Evolutionary conservation across 2,888 invertebrate genomes (phyloP), one percentile per base, ranked within the genome.

Genomic region (Eupelmus urozonus): DNA sequence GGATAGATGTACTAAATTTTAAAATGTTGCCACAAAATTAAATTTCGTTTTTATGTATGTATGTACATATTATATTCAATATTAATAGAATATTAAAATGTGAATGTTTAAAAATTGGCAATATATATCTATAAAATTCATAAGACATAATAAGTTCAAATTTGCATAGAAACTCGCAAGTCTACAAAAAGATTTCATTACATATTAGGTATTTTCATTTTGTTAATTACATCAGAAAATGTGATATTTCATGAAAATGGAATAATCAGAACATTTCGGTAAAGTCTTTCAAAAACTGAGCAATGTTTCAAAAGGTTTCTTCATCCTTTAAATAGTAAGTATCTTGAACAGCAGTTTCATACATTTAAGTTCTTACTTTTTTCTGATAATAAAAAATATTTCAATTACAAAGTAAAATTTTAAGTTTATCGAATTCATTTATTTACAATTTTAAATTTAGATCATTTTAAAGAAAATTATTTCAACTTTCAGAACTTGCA

Each of bases 241-340:
- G 9, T n/a, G n/a, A n/a, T n/a, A n/a, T n/a, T n/a, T n/a, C n/a
- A n/a, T n/a, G n/a, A n/a, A n/a, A n/a, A n/a, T n/a, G n/a, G n/a
- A n/a, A n/a, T n/a, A n/a, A n/a, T n/a, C n/a, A n/a, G n/a, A n/a
- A n/a, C n/a, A n/a, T n/a, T n/a, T n/a, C n/a, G 9, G 18, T 59
- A 27, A 67, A 5, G 18, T 42, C 23, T 16, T 29, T 29, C 45
- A 29, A 27, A 29, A 65, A 73, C 57, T 73, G 65, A 73, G 73
- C 65, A 73, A 73, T 65, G 65, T 55, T 18, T 53, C 16, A 55
- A 13, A 11, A 45, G 16, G 7, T 55, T 27, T 25, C 29, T 27
- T 1, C 27, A 62, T 42, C 11, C 40, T 20, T 62, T 40, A 2
- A 18, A 27, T 1, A n/a, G n/a, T n/a, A n/a, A n/a, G n/a, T n/a